Base-by-base conservation (phyloP, 1,140 invertebrate genomes). In the Phymorhynchus buccinoides region DNA sequence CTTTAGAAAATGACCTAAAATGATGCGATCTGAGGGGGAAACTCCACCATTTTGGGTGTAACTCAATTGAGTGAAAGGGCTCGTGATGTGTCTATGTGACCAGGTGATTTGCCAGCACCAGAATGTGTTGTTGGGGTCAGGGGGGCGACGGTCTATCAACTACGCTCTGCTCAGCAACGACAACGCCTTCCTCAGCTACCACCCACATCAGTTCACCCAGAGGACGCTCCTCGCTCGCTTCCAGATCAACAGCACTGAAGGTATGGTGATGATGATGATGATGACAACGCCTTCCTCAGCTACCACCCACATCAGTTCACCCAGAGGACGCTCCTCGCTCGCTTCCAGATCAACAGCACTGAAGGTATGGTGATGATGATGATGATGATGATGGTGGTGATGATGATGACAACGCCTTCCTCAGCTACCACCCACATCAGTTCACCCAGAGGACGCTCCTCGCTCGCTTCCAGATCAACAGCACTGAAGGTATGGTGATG, bases 401-500 rank as follows among this genome's bases (percentile, higher is more conserved):
- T n/a, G n/a, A n/a, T n/a, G n/a, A 93, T 88, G 94, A 94, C 86
- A 94, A 94, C 89, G 94, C 86, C 4, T 94, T 94, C 88, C 88
- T 94, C 3, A 94, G 93, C 88, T 93, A 91, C 89, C 90, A 90
- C 78, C 94, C 94, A 4, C 87, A 90, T 83, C 90, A 92, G 80
- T 94, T 94, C 87, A 93, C 92, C 4, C 91, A 94, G 87, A 88
- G 94, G 41, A 94, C 94, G n/a, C 87, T 94, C 27, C 82, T 93
- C 56, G 93, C 94, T 37, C 89, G 94, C 83, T 94, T 94, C 88
- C 93, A 94, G 87, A 93, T 94, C 68, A 94, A 94, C 85, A 91
- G 89, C 32, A 94, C 93, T 2, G 62, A 22, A 22, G 37, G 2
- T 0, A 66, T 27, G 4, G 27, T 14, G 62, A 66, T 66, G 62